These are phyloP conservation scores for Andrena trimmerana DNA, from an alignment of 2,888 invertebrate genomes.

Conservation along the genomic window DNA sequence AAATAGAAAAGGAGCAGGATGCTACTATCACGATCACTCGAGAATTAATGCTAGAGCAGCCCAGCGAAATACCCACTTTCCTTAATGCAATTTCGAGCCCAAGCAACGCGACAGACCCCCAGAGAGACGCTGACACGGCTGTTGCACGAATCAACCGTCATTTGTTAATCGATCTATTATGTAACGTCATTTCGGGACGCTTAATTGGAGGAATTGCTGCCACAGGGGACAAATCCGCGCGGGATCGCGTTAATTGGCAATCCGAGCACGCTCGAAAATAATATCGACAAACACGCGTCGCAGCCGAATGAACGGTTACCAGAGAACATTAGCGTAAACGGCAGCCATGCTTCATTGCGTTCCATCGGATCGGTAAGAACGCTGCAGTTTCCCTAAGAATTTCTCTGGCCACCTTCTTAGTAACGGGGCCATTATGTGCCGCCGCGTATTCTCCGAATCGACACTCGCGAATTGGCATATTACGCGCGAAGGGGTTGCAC, in stretches of 20 bases:
- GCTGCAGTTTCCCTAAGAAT: too few species aligned
- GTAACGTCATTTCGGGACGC: conserved; percentile 36
- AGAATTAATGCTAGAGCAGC: too few species aligned
- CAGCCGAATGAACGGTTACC: too few species aligned
- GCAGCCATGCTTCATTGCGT: too few species aligned
- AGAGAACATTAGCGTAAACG: too few species aligned
- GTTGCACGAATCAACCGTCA: conserved; percentile 16
- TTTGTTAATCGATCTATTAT: conserved; percentile 47
- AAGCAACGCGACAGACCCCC: background rate
- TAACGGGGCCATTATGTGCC: too few species aligned
- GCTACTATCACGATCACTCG: too few species aligned
- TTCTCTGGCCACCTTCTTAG: too few species aligned
- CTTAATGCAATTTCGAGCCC: background rate
- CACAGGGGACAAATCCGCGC: conserved; percentile 9
- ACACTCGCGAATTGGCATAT: too few species aligned
- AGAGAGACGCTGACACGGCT: conserved; percentile 9
- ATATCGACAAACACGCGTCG: conserved; percentile 3
- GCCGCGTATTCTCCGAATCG: too few species aligned
- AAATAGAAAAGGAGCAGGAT: too few species aligned
- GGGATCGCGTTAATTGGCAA: conserved; percentile 35
- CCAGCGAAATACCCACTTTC: background rate
- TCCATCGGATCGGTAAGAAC: too few species aligned
- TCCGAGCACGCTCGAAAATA: conserved; percentile 15
- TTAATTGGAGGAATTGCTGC: conserved; percentile 31
- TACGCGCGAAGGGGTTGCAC: background rate